phyloP scores from a whole-genome alignment of 2,888 invertebrate species.

The Agapostemon virescens region DNA sequence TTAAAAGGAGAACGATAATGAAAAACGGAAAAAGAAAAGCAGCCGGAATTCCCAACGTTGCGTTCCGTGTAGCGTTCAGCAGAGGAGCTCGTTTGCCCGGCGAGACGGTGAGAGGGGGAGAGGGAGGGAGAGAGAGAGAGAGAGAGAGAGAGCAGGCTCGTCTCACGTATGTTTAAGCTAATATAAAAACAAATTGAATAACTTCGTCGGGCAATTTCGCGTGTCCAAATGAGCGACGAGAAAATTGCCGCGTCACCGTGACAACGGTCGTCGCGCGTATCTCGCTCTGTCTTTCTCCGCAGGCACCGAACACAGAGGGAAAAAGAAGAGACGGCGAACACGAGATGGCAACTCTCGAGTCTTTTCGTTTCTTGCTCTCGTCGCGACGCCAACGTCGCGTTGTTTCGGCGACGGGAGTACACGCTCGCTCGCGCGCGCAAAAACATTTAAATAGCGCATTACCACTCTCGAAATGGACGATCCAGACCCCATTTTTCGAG shows the following conservation, averaged over 20 bases:
- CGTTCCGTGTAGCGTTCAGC: background rate
- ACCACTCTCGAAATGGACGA: conserved; percentile 60
- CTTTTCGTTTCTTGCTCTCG: conserved; percentile 46
- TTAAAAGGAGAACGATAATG: background rate
- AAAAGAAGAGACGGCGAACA: conserved; percentile 29
- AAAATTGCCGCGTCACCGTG: conserved; percentile 51
- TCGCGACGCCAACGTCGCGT: background rate
- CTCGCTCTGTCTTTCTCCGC: background rate
- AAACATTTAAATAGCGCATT: conserved; percentile 70
- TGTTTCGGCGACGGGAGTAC: conserved; percentile 48
- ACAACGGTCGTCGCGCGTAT: background rate
- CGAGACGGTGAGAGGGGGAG: no score
- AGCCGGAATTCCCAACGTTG: conserved; percentile 9
- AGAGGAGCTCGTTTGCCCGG: background rate
- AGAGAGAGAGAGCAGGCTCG: background rate
- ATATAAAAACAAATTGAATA: conserved; percentile 53
- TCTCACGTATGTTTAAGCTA: conserved; percentile 23
- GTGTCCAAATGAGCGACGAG: conserved; percentile 32
- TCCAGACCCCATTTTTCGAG: conserved; percentile 28
- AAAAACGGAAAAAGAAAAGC: background rate
- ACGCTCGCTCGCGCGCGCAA: conserved; percentile 42
- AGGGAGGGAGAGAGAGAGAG: no score
- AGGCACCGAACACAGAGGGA: background rate
- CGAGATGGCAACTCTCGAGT: background rate
- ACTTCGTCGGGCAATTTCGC: conserved; percentile 27